A percentile compares a stretch with the other conserved stretches of the same genome.
phyloP scores from a whole-genome alignment of 2,888 invertebrate species.

The Mythimna lalbum region DNA sequence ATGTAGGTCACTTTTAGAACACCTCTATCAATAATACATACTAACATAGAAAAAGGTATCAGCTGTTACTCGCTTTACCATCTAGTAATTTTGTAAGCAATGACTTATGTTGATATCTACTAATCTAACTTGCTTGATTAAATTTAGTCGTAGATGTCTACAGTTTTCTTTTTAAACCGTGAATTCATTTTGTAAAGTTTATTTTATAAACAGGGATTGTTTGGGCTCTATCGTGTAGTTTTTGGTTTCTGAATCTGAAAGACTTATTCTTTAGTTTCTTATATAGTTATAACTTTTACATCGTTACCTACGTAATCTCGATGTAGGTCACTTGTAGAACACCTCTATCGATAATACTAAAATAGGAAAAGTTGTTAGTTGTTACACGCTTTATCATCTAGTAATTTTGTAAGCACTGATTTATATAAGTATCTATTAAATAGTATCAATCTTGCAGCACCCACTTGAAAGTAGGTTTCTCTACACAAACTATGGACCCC shows the following conservation, averaged over 20 bases:
- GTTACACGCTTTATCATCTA: neutral
- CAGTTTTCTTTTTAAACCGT: too few relatives aligned
- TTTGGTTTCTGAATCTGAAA: slow-evolving; percentile 62
- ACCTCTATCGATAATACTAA: slow-evolving; percentile 11
- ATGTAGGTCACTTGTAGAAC: slow-evolving; percentile 32
- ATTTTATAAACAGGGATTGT: too few relatives aligned
- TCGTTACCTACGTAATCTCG: slow-evolving; percentile 27
- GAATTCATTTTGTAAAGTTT: too few relatives aligned
- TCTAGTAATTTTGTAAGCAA: slow-evolving; percentile 1
- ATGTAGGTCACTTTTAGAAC: slow-evolving; percentile 32
- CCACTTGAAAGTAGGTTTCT: too few relatives aligned
- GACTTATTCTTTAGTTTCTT: slow-evolving; percentile 50
- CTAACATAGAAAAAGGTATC: neutral
- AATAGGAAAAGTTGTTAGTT: neutral
- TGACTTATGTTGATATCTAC: neutral
- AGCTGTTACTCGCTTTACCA: neutral
- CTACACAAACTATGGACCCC: too few relatives aligned
- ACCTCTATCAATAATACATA: slow-evolving; percentile 8
- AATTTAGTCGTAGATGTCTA: too few relatives aligned
- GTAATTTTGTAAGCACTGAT: slow-evolving; percentile 2
- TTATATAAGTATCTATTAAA: neutral
- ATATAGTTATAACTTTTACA: slow-evolving; percentile 29
- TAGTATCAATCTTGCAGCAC: too few relatives aligned
- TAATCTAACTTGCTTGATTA: neutral
- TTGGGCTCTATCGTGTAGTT: slow-evolving; percentile 60